A percentile compares a stretch with the other conserved stretches of the same genome.
phyloP scores from a whole-genome alignment of 2,113 vertebrate genomes.

The Gallinago media region DNA sequence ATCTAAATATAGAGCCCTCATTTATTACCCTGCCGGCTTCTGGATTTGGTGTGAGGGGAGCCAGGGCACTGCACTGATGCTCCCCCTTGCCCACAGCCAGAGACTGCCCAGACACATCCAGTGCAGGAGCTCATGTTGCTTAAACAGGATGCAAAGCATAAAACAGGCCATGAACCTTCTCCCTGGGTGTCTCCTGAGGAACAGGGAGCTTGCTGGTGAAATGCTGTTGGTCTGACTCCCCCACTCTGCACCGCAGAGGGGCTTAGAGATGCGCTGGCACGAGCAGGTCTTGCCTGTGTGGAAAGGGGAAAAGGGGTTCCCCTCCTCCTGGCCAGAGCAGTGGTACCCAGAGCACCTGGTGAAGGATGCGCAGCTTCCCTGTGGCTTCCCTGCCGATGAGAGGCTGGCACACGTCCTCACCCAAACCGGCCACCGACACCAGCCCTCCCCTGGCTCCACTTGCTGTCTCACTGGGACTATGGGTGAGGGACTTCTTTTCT shows the following conservation, averaged over 20 bases:
- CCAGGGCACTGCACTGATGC: background rate
- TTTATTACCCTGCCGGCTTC: conserved; percentile 58
- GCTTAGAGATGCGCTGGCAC: background rate
- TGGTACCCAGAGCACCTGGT: background rate
- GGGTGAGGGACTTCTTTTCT: background rate
- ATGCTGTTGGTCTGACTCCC: background rate
- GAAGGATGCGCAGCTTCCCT: background rate
- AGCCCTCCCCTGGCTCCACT: background rate
- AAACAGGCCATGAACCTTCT: background rate
- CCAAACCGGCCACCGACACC: background rate
- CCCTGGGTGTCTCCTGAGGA: background rate
- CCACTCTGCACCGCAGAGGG: background rate
- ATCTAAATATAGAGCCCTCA: conserved; percentile 71
- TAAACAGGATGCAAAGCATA: background rate
- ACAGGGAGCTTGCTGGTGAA: background rate
- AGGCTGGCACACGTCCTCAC: background rate
- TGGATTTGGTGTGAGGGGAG: conserved; percentile 7
- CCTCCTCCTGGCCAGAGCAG: background rate
- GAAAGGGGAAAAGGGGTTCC: background rate
- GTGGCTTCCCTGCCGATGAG: background rate
- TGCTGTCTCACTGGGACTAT: background rate
- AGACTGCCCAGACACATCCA: background rate
- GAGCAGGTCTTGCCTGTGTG: background rate
- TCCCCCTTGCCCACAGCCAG: background rate
- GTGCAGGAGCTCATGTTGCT: background rate